Percentiles rank a stretch among this genome's conserved stretches.
Evolutionary conservation across 2,113 vertebrate genomes (phyloP).

Genomic region (Seriola dumerili): DNA sequence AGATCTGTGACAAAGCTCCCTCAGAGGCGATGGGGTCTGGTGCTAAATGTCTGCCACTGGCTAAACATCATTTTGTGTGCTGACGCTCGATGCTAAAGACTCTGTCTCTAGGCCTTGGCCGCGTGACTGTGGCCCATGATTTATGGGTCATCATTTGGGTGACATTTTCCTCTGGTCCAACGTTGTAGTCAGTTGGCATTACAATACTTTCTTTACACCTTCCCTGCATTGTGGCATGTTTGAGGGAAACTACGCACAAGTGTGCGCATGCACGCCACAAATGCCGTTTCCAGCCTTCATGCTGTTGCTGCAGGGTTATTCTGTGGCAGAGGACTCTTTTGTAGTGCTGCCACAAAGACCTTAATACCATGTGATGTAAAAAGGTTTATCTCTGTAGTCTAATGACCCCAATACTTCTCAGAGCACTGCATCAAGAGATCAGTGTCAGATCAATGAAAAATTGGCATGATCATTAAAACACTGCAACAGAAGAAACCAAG

Average conservation of each 20-base stretch:
- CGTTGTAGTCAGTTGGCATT: slow-evolving; percentile 57
- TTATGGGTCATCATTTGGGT: slow-evolving; percentile 76
- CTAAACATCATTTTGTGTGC: slow-evolving; percentile 65
- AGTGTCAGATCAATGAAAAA: neutral
- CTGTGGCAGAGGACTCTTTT: slow-evolving; percentile 31
- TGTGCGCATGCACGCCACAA: slow-evolving; percentile 1
- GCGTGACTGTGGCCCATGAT: slow-evolving; percentile 68
- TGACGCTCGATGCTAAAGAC: slow-evolving; percentile 64
- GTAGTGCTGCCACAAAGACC: slow-evolving; percentile 17
- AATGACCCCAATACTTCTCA: slow-evolving; percentile 19
- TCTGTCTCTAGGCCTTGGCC: slow-evolving; percentile 69
- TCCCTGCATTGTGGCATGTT: slow-evolving; percentile 30
- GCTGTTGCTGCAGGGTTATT: slow-evolving; percentile 43
- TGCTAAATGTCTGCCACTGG: slow-evolving; percentile 77
- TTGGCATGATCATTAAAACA: neutral
- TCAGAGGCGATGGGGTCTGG: slow-evolving; percentile 70
- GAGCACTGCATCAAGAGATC: slow-evolving; percentile 5
- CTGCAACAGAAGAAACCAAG: neutral
- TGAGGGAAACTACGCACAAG: slow-evolving; percentile 14
- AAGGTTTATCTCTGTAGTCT: slow-evolving; percentile 17
- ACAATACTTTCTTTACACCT: slow-evolving; percentile 64
- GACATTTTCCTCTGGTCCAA: slow-evolving; percentile 70
- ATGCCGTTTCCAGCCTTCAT: slow-evolving; percentile 30
- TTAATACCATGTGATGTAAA: slow-evolving; percentile 30
- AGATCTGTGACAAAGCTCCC: slow-evolving; percentile 71